Percentiles rank a stretch among this genome's conserved stretches.
Evolutionary conservation across 2,888 invertebrate genomes (phyloP).

Genomic region (Sphinx pinastri): DNA sequence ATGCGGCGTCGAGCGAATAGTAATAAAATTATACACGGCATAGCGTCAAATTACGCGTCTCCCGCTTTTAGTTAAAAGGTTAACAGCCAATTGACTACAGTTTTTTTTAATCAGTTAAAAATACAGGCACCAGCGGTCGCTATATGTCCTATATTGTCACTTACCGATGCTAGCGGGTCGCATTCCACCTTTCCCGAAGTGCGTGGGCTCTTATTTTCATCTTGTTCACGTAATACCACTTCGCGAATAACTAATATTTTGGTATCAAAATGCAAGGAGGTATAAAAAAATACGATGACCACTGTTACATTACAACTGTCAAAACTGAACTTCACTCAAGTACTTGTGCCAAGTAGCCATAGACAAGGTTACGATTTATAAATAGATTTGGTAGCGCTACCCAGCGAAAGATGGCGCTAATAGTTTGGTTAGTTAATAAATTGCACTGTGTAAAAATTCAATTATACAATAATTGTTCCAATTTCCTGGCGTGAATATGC

Average conservation of each 20-base stretch:
- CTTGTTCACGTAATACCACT: constrained; percentile 83
- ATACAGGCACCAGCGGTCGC: constrained; percentile 70
- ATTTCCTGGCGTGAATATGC: too few species aligned
- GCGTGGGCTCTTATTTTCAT: constrained; percentile 83
- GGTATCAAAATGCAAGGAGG: constrained; percentile 83
- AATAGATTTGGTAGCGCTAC: constrained; percentile 65
- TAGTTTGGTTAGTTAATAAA: background rate
- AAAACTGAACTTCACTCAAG: constrained; percentile 81
- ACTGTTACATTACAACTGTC: constrained; percentile 82
- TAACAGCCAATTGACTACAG: constrained; percentile 84
- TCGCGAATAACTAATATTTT: constrained; percentile 82
- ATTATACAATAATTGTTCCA: background rate
- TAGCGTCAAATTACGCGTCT: constrained; percentile 83
- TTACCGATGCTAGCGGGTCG: constrained; percentile 80
- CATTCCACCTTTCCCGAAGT: constrained; percentile 80
- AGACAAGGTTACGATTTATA: constrained; percentile 76
- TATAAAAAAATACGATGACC: constrained; percentile 81
- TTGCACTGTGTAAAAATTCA: background rate
- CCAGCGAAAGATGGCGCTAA: constrained; percentile 59
- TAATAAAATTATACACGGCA: constrained; percentile 83
- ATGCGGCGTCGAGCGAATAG: constrained; percentile 72
- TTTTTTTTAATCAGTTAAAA: constrained; percentile 84
- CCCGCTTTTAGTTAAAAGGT: constrained; percentile 84
- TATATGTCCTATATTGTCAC: constrained; percentile 55
- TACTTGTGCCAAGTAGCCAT: constrained; percentile 76